These are phyloP conservation scores for Thinocorus orbignyianus DNA, from an alignment of 2,113 vertebrate species.

Conservation along the genomic window DNA sequence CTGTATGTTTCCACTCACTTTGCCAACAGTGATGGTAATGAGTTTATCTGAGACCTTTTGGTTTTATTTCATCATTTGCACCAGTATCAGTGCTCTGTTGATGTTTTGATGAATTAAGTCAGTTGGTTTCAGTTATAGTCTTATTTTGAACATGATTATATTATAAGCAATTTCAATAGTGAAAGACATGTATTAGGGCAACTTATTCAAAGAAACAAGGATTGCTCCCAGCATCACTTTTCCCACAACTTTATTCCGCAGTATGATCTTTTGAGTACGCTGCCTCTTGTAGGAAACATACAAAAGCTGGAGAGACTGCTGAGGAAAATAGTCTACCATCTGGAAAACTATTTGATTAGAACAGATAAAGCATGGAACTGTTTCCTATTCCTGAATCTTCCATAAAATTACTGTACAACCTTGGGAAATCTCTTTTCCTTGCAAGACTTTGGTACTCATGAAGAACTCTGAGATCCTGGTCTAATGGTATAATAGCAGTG, in stretches of 20 bases:
- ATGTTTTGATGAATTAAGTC: background rate
- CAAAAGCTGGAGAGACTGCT: background rate
- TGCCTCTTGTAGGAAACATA: background rate
- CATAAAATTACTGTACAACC: background rate
- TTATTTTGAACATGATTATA: background rate
- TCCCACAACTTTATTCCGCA: background rate
- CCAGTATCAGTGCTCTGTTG: background rate
- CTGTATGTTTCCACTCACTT: background rate
- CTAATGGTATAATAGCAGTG: background rate
- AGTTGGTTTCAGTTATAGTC: background rate
- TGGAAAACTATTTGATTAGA: background rate
- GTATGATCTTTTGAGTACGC: background rate
- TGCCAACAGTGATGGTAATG: background rate
- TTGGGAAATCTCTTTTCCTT: slow-evolving; percentile 22
- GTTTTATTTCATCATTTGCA: background rate
- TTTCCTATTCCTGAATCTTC: background rate
- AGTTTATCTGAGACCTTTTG: background rate
- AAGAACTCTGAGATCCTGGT: background rate
- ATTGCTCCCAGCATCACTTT: background rate
- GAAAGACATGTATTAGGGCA: background rate
- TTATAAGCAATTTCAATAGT: background rate
- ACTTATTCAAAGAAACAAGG: background rate
- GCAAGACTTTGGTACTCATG: background rate
- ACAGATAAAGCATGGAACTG: background rate
- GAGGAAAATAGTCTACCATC: background rate